Conservation (phyloP, 2,113 vertebrate genomes). For the Saguinus midas region DNA sequence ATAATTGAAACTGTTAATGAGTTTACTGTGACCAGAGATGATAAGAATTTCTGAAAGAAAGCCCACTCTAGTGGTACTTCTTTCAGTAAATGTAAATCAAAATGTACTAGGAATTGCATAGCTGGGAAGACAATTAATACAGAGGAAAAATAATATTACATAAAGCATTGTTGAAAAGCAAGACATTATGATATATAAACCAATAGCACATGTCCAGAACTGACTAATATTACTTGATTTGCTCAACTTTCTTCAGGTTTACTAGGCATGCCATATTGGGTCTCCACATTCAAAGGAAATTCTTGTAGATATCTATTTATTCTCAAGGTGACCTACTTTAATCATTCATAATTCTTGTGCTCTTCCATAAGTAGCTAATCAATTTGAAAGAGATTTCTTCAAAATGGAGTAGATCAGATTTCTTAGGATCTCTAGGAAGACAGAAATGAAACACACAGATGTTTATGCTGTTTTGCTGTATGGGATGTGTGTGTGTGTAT, state of each 20-base stretch:
- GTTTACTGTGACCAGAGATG: not conserved
- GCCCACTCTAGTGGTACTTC: not conserved
- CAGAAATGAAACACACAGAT: not conserved
- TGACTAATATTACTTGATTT: not conserved
- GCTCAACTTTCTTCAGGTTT: not conserved
- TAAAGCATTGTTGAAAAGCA: not conserved
- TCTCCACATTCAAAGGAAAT: not conserved
- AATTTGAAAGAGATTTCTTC: slow-evolving; percentile 1
- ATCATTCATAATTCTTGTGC: not conserved
- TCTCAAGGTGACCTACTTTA: slow-evolving; percentile 22
- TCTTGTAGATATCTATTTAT: not conserved
- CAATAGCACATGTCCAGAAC: not conserved
- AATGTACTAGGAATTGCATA: not conserved
- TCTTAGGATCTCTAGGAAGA: not conserved
- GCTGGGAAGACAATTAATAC: not conserved
- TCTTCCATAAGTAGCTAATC: not conserved
- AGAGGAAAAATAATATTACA: not conserved
- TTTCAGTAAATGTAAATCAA: slow-evolving; percentile 3
- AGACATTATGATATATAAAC: not conserved
- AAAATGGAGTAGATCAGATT: not conserved
- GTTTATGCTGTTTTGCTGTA: not conserved
- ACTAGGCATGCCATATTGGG: not conserved
- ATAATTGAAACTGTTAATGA: slow-evolving; percentile 10
- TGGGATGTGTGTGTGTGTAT: not conserved
- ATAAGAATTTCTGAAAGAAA: not conserved